A percentile compares a stretch with the other conserved stretches of the same genome.
These are phyloP conservation scores for Scarus forsteni DNA, from an alignment of 2,797 vertebrate genomes.

Conservation along the genomic window DNA sequence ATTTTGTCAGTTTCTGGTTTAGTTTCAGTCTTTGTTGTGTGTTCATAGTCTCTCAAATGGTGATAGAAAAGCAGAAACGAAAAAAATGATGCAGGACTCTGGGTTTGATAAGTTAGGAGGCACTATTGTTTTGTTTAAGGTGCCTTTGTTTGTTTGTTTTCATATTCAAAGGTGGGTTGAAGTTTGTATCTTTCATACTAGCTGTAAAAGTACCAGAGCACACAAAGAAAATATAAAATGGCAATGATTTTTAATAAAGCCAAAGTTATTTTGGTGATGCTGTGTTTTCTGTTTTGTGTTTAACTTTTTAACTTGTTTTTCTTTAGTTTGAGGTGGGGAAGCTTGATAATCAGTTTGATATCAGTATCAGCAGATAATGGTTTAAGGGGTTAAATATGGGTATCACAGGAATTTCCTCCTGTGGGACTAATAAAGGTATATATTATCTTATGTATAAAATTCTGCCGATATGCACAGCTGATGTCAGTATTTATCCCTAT, in stretches of 20 bases:
- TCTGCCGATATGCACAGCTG: too few relatives aligned
- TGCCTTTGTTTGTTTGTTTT: conserved; percentile 66
- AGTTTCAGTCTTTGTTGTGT: neutral
- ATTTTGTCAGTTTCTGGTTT: too few relatives aligned
- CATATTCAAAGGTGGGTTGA: conserved; percentile 58
- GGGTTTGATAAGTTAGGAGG: conserved; percentile 32
- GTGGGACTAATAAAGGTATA: too few relatives aligned
- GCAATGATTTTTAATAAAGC: conserved; percentile 69
- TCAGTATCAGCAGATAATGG: too few relatives aligned
- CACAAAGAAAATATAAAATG: conserved; percentile 48
- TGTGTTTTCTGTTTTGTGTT: conserved; percentile 21
- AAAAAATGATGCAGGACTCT: conserved; percentile 48
- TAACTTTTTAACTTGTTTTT: neutral
- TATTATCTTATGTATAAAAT: too few relatives aligned
- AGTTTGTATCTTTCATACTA: conserved; percentile 77
- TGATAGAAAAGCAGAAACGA: conserved; percentile 5
- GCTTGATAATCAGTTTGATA: too few relatives aligned
- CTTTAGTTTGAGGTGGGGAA: neutral
- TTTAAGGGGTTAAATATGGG: too few relatives aligned
- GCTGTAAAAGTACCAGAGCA: conserved; percentile 64
- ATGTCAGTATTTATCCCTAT: too few relatives aligned
- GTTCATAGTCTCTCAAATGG: neutral
- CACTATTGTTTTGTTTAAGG: conserved; percentile 48
- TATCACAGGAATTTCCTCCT: too few relatives aligned
- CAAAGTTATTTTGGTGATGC: conserved; percentile 63